Evolutionary conservation across 2,888 invertebrate species (phyloP).

Genomic region (Ctenicera cuprea): DNA sequence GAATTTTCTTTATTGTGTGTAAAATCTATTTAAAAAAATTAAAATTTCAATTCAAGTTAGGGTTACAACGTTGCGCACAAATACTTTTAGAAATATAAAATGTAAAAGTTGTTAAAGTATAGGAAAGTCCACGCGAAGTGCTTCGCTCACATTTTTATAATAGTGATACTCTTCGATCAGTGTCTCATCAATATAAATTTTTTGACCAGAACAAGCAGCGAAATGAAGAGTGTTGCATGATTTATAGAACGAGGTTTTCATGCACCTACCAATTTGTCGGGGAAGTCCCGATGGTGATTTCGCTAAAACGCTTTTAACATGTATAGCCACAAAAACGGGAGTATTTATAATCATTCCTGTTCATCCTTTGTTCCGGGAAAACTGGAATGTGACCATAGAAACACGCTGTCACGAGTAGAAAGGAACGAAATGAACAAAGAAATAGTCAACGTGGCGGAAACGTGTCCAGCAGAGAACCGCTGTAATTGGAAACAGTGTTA

Average conservation of each 20-base stretch:
- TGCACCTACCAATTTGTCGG: slow-evolving; percentile 27
- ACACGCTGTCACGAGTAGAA: slow-evolving; percentile 46
- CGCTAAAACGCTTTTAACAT: slow-evolving; percentile 29
- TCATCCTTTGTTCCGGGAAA: slow-evolving; percentile 40
- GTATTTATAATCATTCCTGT: slow-evolving; percentile 49
- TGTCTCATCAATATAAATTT: neutral
- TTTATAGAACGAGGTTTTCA: slow-evolving; percentile 6
- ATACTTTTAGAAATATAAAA: too few relatives aligned
- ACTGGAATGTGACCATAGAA: slow-evolving; percentile 47
- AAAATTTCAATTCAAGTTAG: too few relatives aligned
- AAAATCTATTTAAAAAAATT: too few relatives aligned
- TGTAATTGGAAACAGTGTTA: slow-evolving; percentile 54
- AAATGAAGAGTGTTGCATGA: neutral
- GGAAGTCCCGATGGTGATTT: slow-evolving; percentile 13
- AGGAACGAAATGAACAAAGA: slow-evolving; percentile 49
- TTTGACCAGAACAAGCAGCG: neutral
- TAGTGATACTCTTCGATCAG: too few relatives aligned
- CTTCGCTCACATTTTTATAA: too few relatives aligned
- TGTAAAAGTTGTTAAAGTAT: too few relatives aligned
- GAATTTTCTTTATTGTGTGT: too few relatives aligned
- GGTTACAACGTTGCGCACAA: too few relatives aligned
- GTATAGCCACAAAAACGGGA: slow-evolving; percentile 31
- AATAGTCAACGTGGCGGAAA: slow-evolving; percentile 53
- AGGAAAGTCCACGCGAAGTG: too few relatives aligned
- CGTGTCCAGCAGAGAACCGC: slow-evolving; percentile 49